These are phyloP conservation scores for Furcifer pardalis DNA, from an alignment of 2,797 vertebrate species.

Conservation along the genomic window DNA sequence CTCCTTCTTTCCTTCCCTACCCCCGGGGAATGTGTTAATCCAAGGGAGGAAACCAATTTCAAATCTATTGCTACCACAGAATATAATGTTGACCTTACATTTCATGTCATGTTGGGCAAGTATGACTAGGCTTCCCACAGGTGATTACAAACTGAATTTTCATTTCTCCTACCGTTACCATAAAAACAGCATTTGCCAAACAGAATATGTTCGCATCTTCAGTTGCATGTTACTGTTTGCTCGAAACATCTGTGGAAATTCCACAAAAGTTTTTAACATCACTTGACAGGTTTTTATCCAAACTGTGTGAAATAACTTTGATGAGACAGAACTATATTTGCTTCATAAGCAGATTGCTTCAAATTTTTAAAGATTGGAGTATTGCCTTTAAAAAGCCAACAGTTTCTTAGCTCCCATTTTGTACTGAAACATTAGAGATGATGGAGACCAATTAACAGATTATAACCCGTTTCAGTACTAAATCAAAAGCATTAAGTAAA, in stretches of 20 bases:
- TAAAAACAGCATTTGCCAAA: not conserved
- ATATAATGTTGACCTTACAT: not conserved
- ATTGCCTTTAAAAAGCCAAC: not conserved
- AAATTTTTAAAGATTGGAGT: not conserved
- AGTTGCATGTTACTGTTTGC: not conserved
- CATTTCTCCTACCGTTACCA: not conserved
- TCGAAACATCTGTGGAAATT: not conserved
- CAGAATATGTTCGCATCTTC: not conserved
- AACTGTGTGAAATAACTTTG: not conserved
- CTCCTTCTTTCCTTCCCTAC: no score
- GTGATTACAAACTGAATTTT: not conserved
- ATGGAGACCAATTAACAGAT: not conserved
- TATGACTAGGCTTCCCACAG: not conserved
- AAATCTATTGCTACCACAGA: no score
- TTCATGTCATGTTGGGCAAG: not conserved
- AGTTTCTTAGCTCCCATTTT: not conserved
- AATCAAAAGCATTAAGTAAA: not conserved
- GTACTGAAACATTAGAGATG: not conserved
- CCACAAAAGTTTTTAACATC: not conserved
- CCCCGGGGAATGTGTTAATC: no score
- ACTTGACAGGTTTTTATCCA: not conserved
- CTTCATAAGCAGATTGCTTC: not conserved
- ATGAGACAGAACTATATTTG: no score
- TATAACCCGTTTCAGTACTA: not conserved
- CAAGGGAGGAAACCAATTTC: no score